phyloP scores from a whole-genome alignment of 2,113 vertebrate species.

The Pantherophis guttatus region DNA sequence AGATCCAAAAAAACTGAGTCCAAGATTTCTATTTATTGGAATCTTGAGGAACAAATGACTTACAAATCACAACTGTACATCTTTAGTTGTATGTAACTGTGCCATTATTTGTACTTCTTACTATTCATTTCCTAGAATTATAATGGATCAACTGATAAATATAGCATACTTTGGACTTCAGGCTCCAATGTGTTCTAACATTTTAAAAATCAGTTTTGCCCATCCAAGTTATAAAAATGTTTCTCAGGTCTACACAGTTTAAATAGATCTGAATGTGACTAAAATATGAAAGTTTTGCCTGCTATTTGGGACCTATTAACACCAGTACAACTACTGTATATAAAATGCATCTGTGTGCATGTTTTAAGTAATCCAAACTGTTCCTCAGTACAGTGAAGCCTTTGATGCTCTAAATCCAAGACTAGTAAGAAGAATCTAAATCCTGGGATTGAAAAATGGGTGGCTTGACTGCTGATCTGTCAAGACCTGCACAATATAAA shows the following conservation, averaged over 20 bases:
- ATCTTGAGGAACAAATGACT: not conserved
- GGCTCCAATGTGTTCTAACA: not conserved
- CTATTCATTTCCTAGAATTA: not conserved
- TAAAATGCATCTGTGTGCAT: not conserved
- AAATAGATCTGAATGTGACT: not conserved
- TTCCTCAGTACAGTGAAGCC: not conserved
- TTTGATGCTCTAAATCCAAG: conserved; percentile 30
- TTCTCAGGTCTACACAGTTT: not conserved
- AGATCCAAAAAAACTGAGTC: not conserved
- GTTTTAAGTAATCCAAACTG: conserved; percentile 6
- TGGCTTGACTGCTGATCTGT: not conserved
- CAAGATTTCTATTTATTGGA: not conserved
- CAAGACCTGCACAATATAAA: conserved; percentile 34
- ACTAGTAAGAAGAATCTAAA: not conserved
- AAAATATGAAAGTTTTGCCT: conserved; percentile 1
- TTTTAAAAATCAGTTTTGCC: not conserved
- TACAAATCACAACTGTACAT: not conserved
- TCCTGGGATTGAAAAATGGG: not conserved
- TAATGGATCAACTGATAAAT: not conserved
- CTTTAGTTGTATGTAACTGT: too few species aligned
- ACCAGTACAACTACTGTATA: not conserved
- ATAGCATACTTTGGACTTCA: not conserved
- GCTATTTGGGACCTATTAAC: not conserved
- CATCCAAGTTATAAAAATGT: conserved; percentile 1
- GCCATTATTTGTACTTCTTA: not conserved